Conservation (phyloP, 2,797 vertebrate species). For the Scomberomorus guttatus region DNA sequence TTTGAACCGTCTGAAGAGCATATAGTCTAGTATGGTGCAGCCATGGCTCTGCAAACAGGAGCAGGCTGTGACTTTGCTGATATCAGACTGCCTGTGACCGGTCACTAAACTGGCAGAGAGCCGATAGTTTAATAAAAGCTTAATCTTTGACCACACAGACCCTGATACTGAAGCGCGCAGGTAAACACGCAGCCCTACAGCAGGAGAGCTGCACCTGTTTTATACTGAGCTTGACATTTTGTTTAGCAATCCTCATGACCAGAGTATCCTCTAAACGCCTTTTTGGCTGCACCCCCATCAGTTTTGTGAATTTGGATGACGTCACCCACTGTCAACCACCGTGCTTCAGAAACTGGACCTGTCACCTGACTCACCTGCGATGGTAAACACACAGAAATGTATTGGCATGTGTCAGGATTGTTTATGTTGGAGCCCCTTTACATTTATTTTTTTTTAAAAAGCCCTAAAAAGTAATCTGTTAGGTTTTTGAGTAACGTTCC, state of each 20-base stretch:
- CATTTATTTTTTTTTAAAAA: fast-evolving
- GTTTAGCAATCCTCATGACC: neutral
- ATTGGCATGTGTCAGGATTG: too few species aligned
- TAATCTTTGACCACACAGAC: constrained; percentile 13
- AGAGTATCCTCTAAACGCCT: neutral
- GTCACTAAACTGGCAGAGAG: neutral
- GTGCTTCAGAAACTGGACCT: neutral
- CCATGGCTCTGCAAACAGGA: neutral
- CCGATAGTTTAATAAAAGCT: constrained; percentile 13
- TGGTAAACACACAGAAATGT: neutral
- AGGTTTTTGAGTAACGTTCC: constrained; percentile 1
- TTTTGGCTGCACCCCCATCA: too few species aligned
- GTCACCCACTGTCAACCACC: neutral
- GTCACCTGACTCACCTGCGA: constrained; percentile 22
- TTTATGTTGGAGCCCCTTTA: neutral
- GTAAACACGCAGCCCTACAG: neutral
- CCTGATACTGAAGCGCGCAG: neutral
- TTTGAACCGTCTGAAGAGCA: neutral
- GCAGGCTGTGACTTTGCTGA: neutral
- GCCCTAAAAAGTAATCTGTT: neutral
- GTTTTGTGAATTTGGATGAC: neutral
- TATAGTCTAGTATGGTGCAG: neutral
- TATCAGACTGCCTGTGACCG: neutral
- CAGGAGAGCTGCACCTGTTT: constrained; percentile 2
- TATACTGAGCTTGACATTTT: neutral